These are phyloP conservation scores for Eurystomus glaucurus DNA, from an alignment of 2,797 vertebrate species.

Conservation along the genomic window DNA sequence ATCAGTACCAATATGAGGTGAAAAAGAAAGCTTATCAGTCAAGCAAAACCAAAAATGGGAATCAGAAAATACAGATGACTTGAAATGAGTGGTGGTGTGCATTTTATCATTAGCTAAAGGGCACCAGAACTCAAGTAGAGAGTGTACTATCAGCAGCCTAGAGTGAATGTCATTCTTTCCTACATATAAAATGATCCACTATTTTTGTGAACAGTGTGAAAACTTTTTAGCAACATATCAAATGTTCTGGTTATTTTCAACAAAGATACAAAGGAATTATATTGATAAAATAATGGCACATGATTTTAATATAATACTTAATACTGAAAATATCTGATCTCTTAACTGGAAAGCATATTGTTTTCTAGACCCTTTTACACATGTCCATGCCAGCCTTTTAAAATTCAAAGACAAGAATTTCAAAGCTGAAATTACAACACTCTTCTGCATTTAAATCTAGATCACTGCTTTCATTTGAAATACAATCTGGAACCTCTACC, in stretches of 20 bases:
- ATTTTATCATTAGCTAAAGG: background rate
- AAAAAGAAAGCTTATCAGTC: background rate
- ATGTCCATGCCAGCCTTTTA: background rate
- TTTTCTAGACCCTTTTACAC: slow-evolving; percentile 3
- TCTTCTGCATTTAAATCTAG: slow-evolving; percentile 42
- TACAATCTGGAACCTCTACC: background rate
- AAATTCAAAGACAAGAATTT: background rate
- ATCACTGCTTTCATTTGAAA: slow-evolving; percentile 41
- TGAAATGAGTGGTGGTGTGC: background rate
- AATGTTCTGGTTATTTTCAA: background rate
- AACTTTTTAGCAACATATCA: background rate
- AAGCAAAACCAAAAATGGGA: background rate
- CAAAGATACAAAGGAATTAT: background rate
- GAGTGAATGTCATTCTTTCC: background rate
- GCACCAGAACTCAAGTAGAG: background rate
- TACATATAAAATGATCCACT: background rate
- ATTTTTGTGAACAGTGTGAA: background rate
- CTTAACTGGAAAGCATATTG: background rate
- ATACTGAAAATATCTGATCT: background rate
- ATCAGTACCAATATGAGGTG: background rate
- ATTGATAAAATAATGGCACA: background rate
- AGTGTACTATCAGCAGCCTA: background rate
- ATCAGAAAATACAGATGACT: background rate
- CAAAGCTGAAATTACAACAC: slow-evolving; percentile 36
- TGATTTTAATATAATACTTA: background rate